Conservation (phyloP, 2,888 invertebrate genomes). For the Formica aserva region DNA sequence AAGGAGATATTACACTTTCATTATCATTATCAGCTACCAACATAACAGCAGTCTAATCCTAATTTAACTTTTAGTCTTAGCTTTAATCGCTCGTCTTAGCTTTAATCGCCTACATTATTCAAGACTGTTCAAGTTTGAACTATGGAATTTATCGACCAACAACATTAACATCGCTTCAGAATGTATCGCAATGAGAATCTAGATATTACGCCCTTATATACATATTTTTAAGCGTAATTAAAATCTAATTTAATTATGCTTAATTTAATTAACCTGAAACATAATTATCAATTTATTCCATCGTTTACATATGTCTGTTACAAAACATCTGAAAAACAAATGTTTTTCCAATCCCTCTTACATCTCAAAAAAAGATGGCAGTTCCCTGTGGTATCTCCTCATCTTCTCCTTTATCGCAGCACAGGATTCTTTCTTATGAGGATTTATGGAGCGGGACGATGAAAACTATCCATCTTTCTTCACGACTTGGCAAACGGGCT, state of each 20-base stretch:
- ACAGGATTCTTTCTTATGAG: conserved; percentile 71
- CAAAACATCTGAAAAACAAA: background rate
- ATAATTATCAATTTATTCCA: background rate
- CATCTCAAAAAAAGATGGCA: conserved; percentile 21
- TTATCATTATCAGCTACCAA: background rate
- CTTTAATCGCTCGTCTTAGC: background rate
- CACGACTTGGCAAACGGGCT: conserved; percentile 58
- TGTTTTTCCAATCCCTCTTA: conserved; percentile 16
- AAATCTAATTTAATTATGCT: background rate
- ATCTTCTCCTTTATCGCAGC: conserved; percentile 63
- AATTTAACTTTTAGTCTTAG: background rate
- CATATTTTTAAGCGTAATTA: background rate
- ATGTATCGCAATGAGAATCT: background rate
- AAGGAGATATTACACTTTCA: background rate
- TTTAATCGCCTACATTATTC: background rate
- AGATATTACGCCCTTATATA: background rate
- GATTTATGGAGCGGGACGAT: conserved; percentile 80
- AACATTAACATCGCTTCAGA: background rate
- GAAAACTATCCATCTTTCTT: conserved; percentile 82
- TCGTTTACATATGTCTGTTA: background rate
- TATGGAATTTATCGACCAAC: background rate
- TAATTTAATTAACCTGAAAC: background rate
- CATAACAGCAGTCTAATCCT: background rate
- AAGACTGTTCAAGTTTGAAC: background rate
- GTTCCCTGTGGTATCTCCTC: conserved; percentile 22